A percentile compares a stretch with the other conserved stretches of the same genome.
Evolutionary conservation across 2,113 vertebrate species (phyloP).

Genomic region (Oreamnos americanus): DNA sequence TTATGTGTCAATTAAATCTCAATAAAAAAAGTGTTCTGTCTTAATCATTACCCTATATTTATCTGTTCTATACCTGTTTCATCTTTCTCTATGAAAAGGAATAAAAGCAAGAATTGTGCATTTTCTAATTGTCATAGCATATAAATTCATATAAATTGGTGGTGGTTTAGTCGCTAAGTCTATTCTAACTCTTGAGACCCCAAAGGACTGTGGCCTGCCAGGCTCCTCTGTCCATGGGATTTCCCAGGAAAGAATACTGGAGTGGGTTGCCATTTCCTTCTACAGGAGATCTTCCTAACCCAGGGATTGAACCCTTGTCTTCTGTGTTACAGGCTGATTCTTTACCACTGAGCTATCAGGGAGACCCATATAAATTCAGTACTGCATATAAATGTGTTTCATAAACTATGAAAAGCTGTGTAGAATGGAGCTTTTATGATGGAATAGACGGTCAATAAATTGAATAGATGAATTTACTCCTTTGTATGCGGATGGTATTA

Average conservation of each 20-base stretch:
- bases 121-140: not conserved
- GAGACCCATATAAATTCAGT: not conserved
- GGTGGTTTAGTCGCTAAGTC: not conserved
- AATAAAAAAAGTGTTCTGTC: not conserved
- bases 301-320: not conserved
- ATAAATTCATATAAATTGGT: not conserved
- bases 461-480: not conserved
- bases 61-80: not conserved
- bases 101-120: not conserved
- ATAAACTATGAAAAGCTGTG: not conserved
- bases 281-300: not conserved
- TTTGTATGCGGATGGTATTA: not conserved
- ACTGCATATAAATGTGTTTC: not conserved
- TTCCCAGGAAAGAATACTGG: not conserved
- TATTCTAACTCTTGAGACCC: not conserved
- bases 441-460: not conserved
- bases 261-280: not conserved
- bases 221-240: not conserved
- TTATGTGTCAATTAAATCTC: not conserved
- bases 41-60: not conserved
- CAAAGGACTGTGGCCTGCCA: not conserved
- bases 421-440: not conserved
- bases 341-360: not conserved
- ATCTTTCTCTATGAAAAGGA: not conserved
- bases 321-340: not conserved